Evolutionary conservation across 2,797 vertebrate genomes (phyloP).

Genomic region (Sternotherus odoratus): DNA sequence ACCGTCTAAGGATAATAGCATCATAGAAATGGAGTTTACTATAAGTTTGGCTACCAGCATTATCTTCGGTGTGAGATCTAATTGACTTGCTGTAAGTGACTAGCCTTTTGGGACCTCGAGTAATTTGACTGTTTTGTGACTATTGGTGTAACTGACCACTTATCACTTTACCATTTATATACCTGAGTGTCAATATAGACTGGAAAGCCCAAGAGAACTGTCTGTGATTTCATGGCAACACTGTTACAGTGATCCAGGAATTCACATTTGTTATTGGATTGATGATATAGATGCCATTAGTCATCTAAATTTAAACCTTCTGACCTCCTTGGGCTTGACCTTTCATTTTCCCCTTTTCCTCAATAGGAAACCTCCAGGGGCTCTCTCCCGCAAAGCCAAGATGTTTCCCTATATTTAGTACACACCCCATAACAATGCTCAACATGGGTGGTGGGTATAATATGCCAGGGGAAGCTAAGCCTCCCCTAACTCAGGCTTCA

Average conservation of each 20-base stretch:
- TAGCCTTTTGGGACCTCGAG: background rate
- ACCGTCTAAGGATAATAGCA: background rate
- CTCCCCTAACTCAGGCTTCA: too few species aligned
- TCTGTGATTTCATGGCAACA: background rate
- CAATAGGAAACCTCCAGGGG: background rate
- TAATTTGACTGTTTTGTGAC: background rate
- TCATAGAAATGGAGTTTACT: background rate
- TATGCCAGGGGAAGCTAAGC: too few species aligned
- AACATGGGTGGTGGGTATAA: too few species aligned
- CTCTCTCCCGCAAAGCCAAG: background rate
- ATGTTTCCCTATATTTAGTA: too few species aligned
- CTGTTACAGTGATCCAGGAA: background rate
- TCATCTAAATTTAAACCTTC: background rate
- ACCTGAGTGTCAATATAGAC: too few species aligned
- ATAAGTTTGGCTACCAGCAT: background rate
- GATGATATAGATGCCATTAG: background rate
- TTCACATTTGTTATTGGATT: background rate
- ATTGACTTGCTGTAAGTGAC: background rate
- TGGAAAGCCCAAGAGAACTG: background rate
- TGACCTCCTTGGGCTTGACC: background rate
- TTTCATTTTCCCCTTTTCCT: background rate
- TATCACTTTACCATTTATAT: too few species aligned
- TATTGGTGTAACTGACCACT: background rate
- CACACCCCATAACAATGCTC: background rate
- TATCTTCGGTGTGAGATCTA: background rate